These are phyloP conservation scores for Meda fulgida DNA, from an alignment of 2,797 vertebrate species.

Conservation along the genomic window DNA sequence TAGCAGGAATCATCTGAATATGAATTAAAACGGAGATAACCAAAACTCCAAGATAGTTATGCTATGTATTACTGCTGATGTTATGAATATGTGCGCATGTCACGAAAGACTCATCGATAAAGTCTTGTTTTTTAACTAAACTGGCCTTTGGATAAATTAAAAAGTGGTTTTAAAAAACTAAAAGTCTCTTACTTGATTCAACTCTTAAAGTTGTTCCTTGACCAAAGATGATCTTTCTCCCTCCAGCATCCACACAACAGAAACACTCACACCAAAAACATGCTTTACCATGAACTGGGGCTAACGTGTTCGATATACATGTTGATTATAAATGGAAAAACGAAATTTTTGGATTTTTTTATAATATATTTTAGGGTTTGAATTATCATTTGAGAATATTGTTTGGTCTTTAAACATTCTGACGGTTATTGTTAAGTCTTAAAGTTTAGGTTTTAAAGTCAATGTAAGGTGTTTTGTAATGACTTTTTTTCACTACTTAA, in stretches of 20 bases:
- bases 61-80: too few species aligned
- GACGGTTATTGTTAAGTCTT: neutral
- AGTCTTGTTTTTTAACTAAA: neutral
- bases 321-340: neutral
- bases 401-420: neutral
- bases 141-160: neutral
- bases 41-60: too few species aligned
- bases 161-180: neutral
- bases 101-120: too few species aligned
- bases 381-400: neutral
- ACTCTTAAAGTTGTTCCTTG: slow-evolving; percentile 41
- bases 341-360: too few species aligned
- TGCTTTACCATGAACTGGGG: neutral
- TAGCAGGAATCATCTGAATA: neutral
- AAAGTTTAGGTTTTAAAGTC: neutral
- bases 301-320: neutral
- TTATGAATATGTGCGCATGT: neutral
- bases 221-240: slow-evolving; percentile 44
- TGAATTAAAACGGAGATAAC: too few species aligned
- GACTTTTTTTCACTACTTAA: neutral
- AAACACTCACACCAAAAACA: slow-evolving; percentile 23
- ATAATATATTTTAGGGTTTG: neutral
- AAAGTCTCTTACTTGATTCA: slow-evolving; percentile 52
- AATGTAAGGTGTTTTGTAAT: neutral
- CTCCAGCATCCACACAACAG: slow-evolving; percentile 31